Evolutionary conservation across 2,113 vertebrate genomes (phyloP).

Genomic region (Indicator maculatus): DNA sequence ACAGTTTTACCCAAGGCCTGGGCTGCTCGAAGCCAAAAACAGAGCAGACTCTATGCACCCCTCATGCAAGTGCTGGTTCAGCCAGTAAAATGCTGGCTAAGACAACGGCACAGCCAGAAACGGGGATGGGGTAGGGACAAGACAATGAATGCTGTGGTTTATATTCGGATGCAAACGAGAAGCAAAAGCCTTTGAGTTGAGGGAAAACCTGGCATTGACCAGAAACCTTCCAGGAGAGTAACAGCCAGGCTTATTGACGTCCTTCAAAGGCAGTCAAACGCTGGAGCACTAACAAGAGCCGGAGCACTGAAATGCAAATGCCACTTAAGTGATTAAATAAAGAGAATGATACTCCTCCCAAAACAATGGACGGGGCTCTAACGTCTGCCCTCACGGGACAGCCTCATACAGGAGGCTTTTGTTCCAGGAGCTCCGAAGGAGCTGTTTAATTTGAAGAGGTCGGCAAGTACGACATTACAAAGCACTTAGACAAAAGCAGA

Average conservation of each 20-base stretch:
- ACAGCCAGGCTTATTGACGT: neutral
- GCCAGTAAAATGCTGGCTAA: neutral
- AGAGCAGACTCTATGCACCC: fast-evolving
- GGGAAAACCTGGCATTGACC: neutral
- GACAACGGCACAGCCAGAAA: neutral
- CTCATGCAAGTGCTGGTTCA: neutral
- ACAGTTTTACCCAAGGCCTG: neutral
- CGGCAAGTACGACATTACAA: neutral
- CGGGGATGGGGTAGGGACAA: neutral
- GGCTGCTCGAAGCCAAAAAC: neutral
- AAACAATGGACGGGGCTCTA: neutral
- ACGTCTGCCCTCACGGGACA: neutral
- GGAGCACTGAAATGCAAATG: slow-evolving; percentile 13
- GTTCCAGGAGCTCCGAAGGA: neutral
- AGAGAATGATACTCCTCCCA: neutral
- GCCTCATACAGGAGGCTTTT: neutral
- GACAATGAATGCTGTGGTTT: neutral
- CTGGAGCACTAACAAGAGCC: neutral
- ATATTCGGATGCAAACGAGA: neutral
- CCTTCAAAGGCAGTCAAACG: slow-evolving; percentile 15
- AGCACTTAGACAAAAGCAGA: slow-evolving; percentile 12
- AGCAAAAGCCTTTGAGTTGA: neutral
- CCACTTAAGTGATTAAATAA: neutral
- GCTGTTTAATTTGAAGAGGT: neutral
- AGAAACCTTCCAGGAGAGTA: neutral